Percentiles rank a stretch among this genome's conserved stretches.
Conservation (phyloP, 2,797 vertebrate species). For the Dicrostonyx torquatus region DNA sequence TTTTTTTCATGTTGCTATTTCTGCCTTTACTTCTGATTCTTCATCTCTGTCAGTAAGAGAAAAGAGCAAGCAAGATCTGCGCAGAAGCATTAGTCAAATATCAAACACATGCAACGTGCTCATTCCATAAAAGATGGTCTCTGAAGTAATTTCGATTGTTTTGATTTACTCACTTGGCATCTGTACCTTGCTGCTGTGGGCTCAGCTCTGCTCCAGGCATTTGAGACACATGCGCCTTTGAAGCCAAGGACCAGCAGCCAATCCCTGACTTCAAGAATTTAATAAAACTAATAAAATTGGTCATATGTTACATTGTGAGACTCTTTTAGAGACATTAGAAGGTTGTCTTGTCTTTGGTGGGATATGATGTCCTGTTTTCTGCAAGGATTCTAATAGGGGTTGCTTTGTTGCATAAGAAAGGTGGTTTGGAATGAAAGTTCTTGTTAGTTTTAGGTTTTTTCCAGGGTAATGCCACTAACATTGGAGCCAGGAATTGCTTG, state of each 20-base stretch:
- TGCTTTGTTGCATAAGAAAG: not conserved
- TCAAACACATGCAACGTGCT: not conserved
- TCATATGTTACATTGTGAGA: not conserved
- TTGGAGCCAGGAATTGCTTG: not conserved
- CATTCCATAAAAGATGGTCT: not conserved
- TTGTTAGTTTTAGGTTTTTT: constrained; percentile 50
- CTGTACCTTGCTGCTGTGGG: not conserved
- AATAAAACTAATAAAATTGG: not conserved
- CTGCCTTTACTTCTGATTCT: constrained; percentile 16
- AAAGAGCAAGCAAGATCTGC: constrained; percentile 1
- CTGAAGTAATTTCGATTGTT: not conserved
- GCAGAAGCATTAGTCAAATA: constrained; percentile 15
- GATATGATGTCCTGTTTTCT: not conserved
- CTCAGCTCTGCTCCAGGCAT: not conserved
- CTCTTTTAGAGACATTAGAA: not conserved
- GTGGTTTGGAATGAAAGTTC: constrained; percentile 5
- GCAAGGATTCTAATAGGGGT: not conserved
- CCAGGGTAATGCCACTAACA: not conserved
- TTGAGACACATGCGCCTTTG: not conserved
- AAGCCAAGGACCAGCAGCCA: not conserved
- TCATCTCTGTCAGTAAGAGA: not conserved
- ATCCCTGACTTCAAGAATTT: not conserved
- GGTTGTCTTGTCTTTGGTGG: not conserved
- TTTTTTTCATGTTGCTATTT: not conserved
- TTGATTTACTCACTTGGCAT: not conserved